phyloP scores from a whole-genome alignment of 2,888 invertebrate genomes.

The Cantharis rufa region DNA sequence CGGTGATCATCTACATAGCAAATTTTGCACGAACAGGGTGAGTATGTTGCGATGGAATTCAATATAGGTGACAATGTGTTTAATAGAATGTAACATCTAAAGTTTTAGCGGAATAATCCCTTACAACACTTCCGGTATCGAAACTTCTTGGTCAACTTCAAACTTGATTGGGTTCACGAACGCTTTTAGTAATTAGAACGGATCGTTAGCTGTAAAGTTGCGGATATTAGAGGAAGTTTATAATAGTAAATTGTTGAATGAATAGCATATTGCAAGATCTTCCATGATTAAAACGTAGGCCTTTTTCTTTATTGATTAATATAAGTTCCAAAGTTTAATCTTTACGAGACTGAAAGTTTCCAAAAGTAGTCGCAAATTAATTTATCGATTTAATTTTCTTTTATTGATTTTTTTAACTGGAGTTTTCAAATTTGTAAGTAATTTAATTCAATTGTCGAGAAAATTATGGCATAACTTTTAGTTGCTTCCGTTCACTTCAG shows the following conservation, averaged over 20 bases:
- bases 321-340: constrained; percentile 1
- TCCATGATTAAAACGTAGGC: constrained; percentile 1
- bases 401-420: neutral
- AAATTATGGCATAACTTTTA: neutral
- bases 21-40: constrained; percentile 90
- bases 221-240: constrained; percentile 14
- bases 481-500: neutral
- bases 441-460: neutral
- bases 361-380: neutral
- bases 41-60: constrained; percentile 53
- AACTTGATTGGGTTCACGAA: constrained; percentile 24
- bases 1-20: constrained; percentile 84
- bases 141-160: constrained; percentile 25
- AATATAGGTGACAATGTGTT: constrained; percentile 21
- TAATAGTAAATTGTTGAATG: constrained; percentile 12
- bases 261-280: constrained; percentile 8
- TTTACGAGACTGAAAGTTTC: neutral
- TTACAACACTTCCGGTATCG: constrained; percentile 3
- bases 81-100: constrained; percentile 6
- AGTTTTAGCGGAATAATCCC: constrained; percentile 12
- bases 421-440: neutral
- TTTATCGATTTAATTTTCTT: neutral
- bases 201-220: constrained; percentile 24
- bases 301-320: neutral
- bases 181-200: constrained; percentile 23